These are phyloP conservation scores for Monomorium pharaonis DNA, from an alignment of 1,140 invertebrate species.

Conservation along the genomic window DNA sequence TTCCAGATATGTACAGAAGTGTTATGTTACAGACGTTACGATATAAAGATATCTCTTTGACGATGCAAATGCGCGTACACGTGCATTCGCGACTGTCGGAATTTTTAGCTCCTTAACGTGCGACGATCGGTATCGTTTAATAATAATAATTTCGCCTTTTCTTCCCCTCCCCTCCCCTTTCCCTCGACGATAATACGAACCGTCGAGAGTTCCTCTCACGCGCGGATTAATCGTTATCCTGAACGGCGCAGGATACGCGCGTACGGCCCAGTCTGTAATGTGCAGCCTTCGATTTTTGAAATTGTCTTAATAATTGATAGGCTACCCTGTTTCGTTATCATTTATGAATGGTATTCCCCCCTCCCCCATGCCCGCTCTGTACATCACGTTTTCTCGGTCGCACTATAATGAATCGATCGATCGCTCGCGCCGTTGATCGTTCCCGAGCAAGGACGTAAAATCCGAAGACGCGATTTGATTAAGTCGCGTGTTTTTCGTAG, in stretches of 20 bases:
- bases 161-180: background rate
- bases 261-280: slow-evolving; percentile 58
- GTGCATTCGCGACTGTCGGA: slow-evolving; percentile 38
- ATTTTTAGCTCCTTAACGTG: slow-evolving; percentile 45
- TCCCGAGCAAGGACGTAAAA: slow-evolving; percentile 1
- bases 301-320: slow-evolving; percentile 83
- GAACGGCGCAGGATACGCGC: slow-evolving; percentile 59
- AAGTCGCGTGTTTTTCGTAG: background rate
- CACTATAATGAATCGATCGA: slow-evolving; percentile 36
- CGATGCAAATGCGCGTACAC: slow-evolving; percentile 68
- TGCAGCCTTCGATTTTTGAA: slow-evolving; percentile 70
- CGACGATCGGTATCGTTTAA: slow-evolving; percentile 51
- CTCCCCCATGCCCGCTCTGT: slow-evolving; percentile 65
- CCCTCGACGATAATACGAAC: slow-evolving; percentile 25
- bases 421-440: slow-evolving; percentile 32
- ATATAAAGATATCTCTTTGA: slow-evolving; percentile 78
- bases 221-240: slow-evolving; percentile 59
- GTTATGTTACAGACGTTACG: slow-evolving; percentile 82
- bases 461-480: no score
- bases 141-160: slow-evolving; percentile 40
- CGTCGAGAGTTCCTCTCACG: slow-evolving; percentile 44
- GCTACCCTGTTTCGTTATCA: slow-evolving; percentile 85
- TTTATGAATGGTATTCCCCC: slow-evolving; percentile 78
- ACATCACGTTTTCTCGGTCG: slow-evolving; percentile 47
- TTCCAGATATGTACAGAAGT: slow-evolving; percentile 85